Base-by-base conservation (phyloP, 1,140 invertebrate genomes). In the Leptopilina clavipes region DNA sequence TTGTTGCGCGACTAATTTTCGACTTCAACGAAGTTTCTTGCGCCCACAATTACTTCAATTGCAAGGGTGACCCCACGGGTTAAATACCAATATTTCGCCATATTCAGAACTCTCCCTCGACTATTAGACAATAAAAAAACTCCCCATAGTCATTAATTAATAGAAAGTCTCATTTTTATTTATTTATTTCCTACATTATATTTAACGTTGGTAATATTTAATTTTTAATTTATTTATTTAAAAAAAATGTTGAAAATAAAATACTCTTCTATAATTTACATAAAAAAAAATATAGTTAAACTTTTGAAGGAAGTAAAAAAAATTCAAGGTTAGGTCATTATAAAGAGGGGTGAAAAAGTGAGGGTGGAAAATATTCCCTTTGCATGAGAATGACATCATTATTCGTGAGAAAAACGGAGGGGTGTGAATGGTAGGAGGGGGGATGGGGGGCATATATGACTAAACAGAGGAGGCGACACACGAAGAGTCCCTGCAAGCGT, bases 401-500 rank as follows among this genome's bases (percentile, higher is more conserved):
- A 65, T 11, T 31, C 12, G 56, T 14, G 12, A 65, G 10, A 65
- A 65, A 65, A 65, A 22, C 22, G 10, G 10, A 11, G 56, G 56
- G 25, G 5, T 6, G 22, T 14, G 12, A 65, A 25, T 0, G 22
- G 5, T n/a, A n/a, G 22, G 37, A 40, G 10, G 11, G 56, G 22
- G 14, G 2, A n/a, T 7, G 19, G 22, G 25, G 11, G 7, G 22
- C 0, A 11, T 6, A 25, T 65, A 31, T 31, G 12, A n/a, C 56
- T 65, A 11, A 22, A 65, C 14, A 31, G 9, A 25, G 0, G 9
- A 25, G 0, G 3, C 6, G 44, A 56, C n/a, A 31, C 43, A 18
- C 14, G 7, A 18, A 45, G 54, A 54, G 19, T 14, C 25, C 19
- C 31, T 45, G 18, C 74, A 19, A 79, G 70, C 72, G 79, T 82